Evolutionary conservation across 1,140 invertebrate species (phyloP).

Genomic region (Cyclina sinensis): DNA sequence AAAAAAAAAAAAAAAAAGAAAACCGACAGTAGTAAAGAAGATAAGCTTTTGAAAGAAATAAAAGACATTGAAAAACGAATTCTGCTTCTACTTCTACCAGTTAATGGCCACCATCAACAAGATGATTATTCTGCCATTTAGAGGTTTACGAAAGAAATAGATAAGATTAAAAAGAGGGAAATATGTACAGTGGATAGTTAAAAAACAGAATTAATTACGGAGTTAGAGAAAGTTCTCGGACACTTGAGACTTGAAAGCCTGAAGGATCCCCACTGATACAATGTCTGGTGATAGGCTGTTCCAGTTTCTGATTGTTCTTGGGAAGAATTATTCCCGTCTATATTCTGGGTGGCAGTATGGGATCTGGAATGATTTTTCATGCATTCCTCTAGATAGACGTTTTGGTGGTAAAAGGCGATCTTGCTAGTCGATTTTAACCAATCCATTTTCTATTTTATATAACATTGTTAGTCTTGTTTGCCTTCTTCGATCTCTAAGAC

Average conservation of each 20-base stretch:
- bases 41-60: too few species aligned
- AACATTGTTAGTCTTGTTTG: slow-evolving; percentile 8
- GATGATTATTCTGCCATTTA: too few species aligned
- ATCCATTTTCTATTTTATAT: slow-evolving; percentile 10
- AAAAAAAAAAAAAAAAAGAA: too few species aligned
- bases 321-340: neutral
- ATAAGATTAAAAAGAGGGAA: too few species aligned
- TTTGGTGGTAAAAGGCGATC: neutral
- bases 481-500: neutral
- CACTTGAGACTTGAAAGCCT: neutral
- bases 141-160: too few species aligned
- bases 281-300: neutral
- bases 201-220: too few species aligned
- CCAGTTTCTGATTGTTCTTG: neutral
- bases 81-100: too few species aligned
- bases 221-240: neutral
- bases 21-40: too few species aligned
- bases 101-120: too few species aligned
- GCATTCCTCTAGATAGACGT: neutral
- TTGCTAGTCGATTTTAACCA: slow-evolving; percentile 7
- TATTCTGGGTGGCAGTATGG: neutral
- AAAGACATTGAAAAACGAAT: too few species aligned
- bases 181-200: too few species aligned
- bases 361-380: neutral
- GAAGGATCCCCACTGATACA: neutral